A percentile compares a stretch with the other conserved stretches of the same genome.
These are phyloP conservation scores for Spisula solida DNA, from an alignment of 2,888 invertebrate species.

Conservation along the genomic window DNA sequence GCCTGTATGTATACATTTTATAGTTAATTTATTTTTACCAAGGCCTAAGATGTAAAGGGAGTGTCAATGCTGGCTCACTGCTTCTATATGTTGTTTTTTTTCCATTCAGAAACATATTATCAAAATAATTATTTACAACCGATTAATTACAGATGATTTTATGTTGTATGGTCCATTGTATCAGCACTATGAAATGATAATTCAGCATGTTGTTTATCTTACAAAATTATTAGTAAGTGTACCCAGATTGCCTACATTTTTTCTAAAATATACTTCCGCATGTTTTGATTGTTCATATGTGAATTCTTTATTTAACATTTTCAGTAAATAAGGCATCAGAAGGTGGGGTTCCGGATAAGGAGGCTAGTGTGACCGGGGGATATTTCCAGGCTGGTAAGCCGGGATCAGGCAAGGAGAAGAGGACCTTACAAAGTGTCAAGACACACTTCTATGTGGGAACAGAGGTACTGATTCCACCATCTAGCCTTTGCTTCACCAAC, in stretches of 20 bases:
- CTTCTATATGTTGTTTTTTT: no score
- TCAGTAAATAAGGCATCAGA: conserved; percentile 80
- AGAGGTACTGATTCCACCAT: conserved; percentile 80
- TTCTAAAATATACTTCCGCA: no score
- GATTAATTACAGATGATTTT: no score
- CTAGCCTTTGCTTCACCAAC: neutral
- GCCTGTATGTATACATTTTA: conserved; percentile 67
- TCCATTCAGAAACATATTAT: no score
- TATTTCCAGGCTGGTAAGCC: conserved; percentile 80
- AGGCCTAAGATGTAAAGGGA: no score
- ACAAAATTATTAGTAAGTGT: no score
- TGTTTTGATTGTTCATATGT: neutral
- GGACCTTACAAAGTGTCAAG: conserved; percentile 85
- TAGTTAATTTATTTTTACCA: neutral
- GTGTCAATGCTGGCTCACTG: no score
- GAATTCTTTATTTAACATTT: conserved; percentile 27
- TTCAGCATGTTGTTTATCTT: no score
- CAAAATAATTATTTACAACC: no score
- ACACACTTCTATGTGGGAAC: conserved; percentile 87
- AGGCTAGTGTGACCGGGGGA: conserved; percentile 78
- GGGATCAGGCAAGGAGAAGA: conserved; percentile 85
- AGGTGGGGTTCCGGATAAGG: conserved; percentile 73
- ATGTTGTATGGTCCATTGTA: no score
- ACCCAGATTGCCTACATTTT: no score
- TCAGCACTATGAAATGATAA: no score